phyloP scores from a whole-genome alignment of 2,888 invertebrate species.

The Sturmia bella region DNA sequence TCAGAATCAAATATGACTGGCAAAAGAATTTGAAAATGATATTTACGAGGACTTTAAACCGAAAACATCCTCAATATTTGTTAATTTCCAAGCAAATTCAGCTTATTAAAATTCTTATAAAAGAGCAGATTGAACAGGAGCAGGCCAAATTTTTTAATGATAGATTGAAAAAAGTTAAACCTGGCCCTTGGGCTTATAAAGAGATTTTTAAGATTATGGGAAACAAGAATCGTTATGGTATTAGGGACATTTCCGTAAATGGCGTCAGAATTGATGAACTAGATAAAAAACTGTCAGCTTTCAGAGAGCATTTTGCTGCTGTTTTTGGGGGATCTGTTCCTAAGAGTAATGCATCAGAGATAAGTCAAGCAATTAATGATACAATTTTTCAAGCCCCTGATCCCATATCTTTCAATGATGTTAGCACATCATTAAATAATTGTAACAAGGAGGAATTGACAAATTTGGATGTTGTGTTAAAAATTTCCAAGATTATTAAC shows the following conservation, averaged over 20 bases:
- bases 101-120: no score
- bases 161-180: not conserved
- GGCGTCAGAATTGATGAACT: not conserved
- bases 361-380: not conserved
- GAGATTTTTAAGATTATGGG: not conserved
- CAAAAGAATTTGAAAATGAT: not conserved
- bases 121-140: no score
- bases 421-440: no score
- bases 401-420: no score
- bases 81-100: no score
- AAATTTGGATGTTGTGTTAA: no score
- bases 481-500: no score
- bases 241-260: not conserved
- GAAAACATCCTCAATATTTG: no score
- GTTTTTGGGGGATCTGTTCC: not conserved
- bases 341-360: not conserved
- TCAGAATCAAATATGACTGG: not conserved
- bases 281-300: not conserved
- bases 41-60: not conserved
- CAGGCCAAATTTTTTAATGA: not conserved
- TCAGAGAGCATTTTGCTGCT: not conserved
- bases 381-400: no score
- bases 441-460: no score
- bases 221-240: not conserved
- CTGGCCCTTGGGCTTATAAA: slow-evolving; percentile 4